Evolutionary conservation across 2,797 vertebrate species (phyloP).

Genomic region (Valencia hispanica): DNA sequence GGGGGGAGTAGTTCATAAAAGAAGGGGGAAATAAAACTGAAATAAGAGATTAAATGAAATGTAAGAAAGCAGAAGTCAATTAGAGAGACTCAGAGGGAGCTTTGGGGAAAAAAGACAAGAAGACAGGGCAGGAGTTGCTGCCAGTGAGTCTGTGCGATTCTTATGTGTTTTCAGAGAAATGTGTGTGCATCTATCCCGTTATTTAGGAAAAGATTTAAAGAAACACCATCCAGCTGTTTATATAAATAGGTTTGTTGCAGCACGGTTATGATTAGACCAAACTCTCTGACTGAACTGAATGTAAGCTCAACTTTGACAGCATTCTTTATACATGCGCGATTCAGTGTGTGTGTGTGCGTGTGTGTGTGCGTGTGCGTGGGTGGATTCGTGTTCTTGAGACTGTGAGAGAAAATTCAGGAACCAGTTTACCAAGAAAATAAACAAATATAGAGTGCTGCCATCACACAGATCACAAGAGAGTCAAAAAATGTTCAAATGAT

Average conservation of each 20-base stretch:
- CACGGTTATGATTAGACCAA: constrained; percentile 33
- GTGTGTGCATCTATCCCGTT: constrained; percentile 40
- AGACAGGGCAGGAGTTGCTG: constrained; percentile 47
- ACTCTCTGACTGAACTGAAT: constrained; percentile 21
- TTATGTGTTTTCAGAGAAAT: constrained; percentile 31
- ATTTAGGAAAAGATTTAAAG: constrained; percentile 44
- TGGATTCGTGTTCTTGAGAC: neutral
- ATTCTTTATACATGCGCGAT: neutral
- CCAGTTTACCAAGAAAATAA: neutral
- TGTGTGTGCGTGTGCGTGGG: neutral
- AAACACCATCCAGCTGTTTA: constrained; percentile 58
- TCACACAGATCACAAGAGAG: neutral
- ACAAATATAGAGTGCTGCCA: constrained; percentile 10
- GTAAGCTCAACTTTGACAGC: constrained; percentile 23
- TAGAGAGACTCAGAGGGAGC: constrained; percentile 63
- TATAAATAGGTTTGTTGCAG: constrained; percentile 58
- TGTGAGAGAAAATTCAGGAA: neutral
- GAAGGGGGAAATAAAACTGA: constrained; percentile 75
- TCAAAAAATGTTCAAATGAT: neutral
- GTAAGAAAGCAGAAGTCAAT: constrained; percentile 78
- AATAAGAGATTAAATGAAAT: constrained; percentile 80
- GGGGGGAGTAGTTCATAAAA: constrained; percentile 64
- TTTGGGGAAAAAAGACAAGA: constrained; percentile 62
- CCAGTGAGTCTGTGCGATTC: constrained; percentile 27
- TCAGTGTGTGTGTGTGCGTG: neutral